Base-by-base conservation (phyloP, 2,113 vertebrate genomes). In the Elachura formosa region DNA sequence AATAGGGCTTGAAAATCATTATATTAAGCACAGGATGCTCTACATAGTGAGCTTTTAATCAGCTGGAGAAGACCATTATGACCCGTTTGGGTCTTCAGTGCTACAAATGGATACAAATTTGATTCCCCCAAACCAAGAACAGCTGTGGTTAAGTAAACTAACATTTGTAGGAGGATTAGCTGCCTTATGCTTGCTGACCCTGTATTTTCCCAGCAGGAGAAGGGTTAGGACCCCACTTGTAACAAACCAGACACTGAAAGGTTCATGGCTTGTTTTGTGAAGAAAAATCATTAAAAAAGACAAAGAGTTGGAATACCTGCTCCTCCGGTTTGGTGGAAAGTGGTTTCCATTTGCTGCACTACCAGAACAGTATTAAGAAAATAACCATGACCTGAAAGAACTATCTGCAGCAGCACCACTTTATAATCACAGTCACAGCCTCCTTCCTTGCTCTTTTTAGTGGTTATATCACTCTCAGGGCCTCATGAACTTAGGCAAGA, bases 131-230 rank as follows among this genome's bases (percentile, higher is more conserved):
- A 74, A 93, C 22, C 66, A 77, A 54, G 80, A 89, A 77, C 67
- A 94, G 84, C 54, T 90, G 85, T 45, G 92, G 67, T 13, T 67
- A 61, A 91, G 69, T 64, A 74, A 89, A 90, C 58, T 49, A 88
- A 87, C 69, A 89, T 61, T 85, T 90, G 59, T 56, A 78, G 36
- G n/a, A 93, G 66, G 79, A 95, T 91, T 91, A 91, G 55, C 46
- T 84, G 77, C 72, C 55, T 87, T n/a, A 51, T 0, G 0, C 43
- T 92, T 3, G 2, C 55, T 89, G 2, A 1, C 51, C 67, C 71
- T 80, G 45, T 33, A 71, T 11, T 62, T 31, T 69, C 68, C 54
- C 64, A 86, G 43, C 38, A 68, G 75, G n/a, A 79, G 69, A 80
- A 81, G 28, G 36, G 40, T 64, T 78, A 73, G 62, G 64, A 82